Percentiles rank a stretch among this genome's conserved stretches.
Conservation (phyloP, 2,113 vertebrate genomes). For the Plectropomus leopardus region DNA sequence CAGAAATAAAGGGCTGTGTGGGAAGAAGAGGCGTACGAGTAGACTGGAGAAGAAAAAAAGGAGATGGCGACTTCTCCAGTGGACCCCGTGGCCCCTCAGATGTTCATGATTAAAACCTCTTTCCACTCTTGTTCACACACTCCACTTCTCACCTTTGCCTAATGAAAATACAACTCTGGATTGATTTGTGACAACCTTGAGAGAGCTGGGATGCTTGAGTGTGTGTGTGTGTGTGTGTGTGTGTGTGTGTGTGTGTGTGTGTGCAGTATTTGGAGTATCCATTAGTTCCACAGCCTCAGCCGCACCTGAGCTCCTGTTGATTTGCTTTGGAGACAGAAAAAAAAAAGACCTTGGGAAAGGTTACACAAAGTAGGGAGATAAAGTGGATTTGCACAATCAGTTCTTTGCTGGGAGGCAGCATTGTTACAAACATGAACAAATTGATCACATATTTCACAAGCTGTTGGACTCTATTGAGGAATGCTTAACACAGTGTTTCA, state of each 20-base stretch:
- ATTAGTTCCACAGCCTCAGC: constrained; percentile 26
- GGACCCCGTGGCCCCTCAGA: constrained; percentile 52
- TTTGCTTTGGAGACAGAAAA: constrained; percentile 39
- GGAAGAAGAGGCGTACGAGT: constrained; percentile 50
- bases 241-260: background rate
- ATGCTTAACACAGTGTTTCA: constrained; percentile 60
- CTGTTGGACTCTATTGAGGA: constrained; percentile 55
- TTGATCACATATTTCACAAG: constrained; percentile 65
- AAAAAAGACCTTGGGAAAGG: constrained; percentile 60
- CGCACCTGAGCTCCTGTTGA: constrained; percentile 59
- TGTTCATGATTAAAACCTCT: constrained; percentile 69
- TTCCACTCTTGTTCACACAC: constrained; percentile 56
- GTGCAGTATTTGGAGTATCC: constrained; percentile 22
- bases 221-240: background rate
- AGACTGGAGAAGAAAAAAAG: constrained; percentile 18
- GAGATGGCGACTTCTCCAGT: constrained; percentile 26
- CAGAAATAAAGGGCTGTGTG: constrained; percentile 39
- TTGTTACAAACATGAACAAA: constrained; percentile 65
- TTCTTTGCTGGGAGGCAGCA: constrained; percentile 38
- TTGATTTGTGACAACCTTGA: constrained; percentile 72
- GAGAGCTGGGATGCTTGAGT: constrained; percentile 5
- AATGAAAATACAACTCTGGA: constrained; percentile 67
- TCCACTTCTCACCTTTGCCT: constrained; percentile 61
- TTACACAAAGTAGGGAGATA: constrained; percentile 62
- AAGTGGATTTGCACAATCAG: constrained; percentile 66